These are phyloP conservation scores for Cephus pygmeus DNA, from an alignment of 2,888 invertebrate genomes.

Conservation along the genomic window DNA sequence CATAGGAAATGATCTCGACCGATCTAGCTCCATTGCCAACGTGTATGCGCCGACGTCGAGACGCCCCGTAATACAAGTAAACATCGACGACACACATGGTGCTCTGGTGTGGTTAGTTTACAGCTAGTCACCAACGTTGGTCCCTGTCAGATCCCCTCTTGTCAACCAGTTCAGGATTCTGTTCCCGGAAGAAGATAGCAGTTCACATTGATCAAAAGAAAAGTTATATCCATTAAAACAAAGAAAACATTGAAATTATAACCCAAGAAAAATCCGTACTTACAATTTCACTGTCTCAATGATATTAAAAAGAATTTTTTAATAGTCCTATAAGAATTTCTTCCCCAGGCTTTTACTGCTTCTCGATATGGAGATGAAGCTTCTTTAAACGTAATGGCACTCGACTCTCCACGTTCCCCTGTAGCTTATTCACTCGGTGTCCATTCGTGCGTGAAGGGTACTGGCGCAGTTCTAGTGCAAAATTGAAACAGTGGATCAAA, in stretches of 20 bases:
- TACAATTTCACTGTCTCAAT: not conserved
- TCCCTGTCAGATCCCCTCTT: constrained; percentile 23
- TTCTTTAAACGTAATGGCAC: not conserved
- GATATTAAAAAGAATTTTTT: not conserved
- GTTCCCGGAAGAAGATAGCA: constrained; percentile 35
- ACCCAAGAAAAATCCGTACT: not conserved
- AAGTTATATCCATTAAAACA: not conserved
- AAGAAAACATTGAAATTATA: not conserved
- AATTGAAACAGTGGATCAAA: constrained; percentile 6
- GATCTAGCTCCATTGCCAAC: constrained; percentile 31
- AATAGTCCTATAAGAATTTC: not conserved
- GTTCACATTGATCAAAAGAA: too few relatives aligned
- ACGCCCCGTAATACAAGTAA: not conserved
- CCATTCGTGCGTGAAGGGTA: not conserved
- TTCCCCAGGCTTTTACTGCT: not conserved
- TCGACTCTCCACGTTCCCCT: not conserved
- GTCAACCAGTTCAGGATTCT: constrained; percentile 36
- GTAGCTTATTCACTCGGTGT: not conserved
- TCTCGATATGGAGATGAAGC: not conserved
- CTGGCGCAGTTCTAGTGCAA: not conserved
- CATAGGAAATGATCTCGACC: constrained; percentile 46
- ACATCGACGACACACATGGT: constrained; percentile 1
- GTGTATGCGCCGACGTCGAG: constrained; percentile 2
- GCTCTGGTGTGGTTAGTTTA: constrained; percentile 54
- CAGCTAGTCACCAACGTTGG: constrained; percentile 43